Conservation (phyloP, 2,888 invertebrate genomes). For the Cephus spinipes region DNA sequence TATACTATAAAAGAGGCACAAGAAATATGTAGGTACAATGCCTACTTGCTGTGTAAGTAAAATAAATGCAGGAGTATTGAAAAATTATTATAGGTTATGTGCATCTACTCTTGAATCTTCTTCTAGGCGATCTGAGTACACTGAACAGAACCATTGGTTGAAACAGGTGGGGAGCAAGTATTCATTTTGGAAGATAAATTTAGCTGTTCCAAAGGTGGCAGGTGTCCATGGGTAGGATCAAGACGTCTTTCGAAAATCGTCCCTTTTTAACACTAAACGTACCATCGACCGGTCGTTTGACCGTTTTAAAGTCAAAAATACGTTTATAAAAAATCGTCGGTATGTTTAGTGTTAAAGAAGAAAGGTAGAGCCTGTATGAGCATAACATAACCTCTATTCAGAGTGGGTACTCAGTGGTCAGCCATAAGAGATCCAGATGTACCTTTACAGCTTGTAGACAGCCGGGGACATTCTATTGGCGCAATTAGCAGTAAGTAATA, state of each 20-base stretch:
- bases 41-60: neutral
- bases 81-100: neutral
- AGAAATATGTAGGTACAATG: neutral
- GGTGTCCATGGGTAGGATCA: neutral
- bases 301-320: no score
- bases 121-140: neutral
- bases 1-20: neutral
- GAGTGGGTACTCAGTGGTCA: neutral
- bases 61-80: neutral
- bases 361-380: neutral
- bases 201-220: neutral
- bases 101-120: neutral
- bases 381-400: neutral
- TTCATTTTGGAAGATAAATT: neutral
- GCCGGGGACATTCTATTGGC: conserved; percentile 26
- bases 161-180: neutral
- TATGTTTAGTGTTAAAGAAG: neutral
- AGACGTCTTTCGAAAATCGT: neutral
- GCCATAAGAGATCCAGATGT: neutral
- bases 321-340: no score
- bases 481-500: conserved; percentile 62
- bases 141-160: neutral
- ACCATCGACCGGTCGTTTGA: no score
- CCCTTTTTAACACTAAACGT: neutral
- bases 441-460: neutral